Base-by-base conservation (phyloP, 2,888 invertebrate species). In the Andrena trimmerana region DNA sequence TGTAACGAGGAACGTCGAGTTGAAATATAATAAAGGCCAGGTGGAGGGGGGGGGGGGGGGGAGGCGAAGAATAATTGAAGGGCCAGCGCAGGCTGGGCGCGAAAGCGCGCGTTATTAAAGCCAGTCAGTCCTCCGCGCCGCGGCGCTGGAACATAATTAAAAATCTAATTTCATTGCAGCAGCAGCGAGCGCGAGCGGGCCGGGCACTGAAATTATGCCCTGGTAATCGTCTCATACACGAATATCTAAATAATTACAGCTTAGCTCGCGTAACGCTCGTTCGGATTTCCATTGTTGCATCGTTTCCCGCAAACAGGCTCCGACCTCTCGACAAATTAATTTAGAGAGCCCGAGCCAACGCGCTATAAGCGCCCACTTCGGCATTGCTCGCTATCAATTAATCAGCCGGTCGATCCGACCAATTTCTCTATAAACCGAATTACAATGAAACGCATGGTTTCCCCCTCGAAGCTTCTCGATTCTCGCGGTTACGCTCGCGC, bases 31-130 rank as follows among this genome's bases (percentile, higher is more conserved):
- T 86, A 88, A 83, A 83, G 80, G 71, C 67, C 69, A 57, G 16
- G 31, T 16, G 5, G 36, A 31, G n/a, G 60, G 68, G n/a, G 4
- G 31, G 31, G 5, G 31, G 1, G 7, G 31, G 31, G 73, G 54
- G 78, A 81, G 81, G 83, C 81, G 59, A 68, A 70, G 76, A 83
- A 86, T 87, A 87, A 87, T 87, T 87, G 86, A 86, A 78, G 80
- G 68, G 31, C 70, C 60, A 70, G 59, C 73, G 70, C 33, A 69
- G 60, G 48, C 36, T 52, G 65, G 72, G 65, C 79, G 70, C 70
- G 78, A 71, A 74, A 72, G 83, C 65, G 83, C 83, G 70, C 77
- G 77, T 83, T 83, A 83, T 83, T 83, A 83, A 83, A 83, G 50
- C 66, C 66, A 83, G 77, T 83, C 83, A 33, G 72, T 67, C 67